Conservation (phyloP, 2,113 vertebrate species). For the Nesogale talazaci region DNA sequence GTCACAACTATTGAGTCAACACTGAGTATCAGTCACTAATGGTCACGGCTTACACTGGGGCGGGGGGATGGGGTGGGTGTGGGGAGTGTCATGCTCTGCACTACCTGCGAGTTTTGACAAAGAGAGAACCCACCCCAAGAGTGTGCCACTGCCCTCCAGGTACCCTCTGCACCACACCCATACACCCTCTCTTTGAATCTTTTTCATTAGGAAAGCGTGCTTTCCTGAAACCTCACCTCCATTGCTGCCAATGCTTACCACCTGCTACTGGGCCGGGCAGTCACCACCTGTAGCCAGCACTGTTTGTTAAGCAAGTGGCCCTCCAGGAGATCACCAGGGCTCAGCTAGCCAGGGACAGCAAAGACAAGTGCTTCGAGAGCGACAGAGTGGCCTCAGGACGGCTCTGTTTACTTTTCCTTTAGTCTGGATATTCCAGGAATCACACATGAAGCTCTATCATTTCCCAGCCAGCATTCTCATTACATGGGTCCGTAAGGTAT, state of each 20-base stretch:
- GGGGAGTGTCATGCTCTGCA: not conserved
- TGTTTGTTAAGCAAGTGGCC: constrained; percentile 1
- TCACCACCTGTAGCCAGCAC: not conserved
- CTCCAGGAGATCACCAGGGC: not conserved
- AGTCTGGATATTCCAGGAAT: not conserved
- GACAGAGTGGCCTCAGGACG: not conserved
- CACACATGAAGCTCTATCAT: not conserved
- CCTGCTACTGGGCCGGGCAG: not conserved
- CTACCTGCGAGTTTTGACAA: not conserved
- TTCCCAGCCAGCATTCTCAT: not conserved
- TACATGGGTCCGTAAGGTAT: not conserved
- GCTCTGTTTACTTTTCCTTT: not conserved
- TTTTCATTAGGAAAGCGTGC: not conserved
- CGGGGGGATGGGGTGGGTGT: no score
- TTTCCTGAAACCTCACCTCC: not conserved
- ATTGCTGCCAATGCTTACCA: not conserved
- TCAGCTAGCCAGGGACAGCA: not conserved
- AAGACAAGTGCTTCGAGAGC: not conserved
- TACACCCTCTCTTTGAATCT: not conserved
- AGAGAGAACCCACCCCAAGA: not conserved
- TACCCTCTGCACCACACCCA: not conserved
- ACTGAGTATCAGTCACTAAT: not conserved
- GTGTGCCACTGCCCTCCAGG: not conserved
- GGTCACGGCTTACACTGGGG: not conserved
- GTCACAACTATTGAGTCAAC: not conserved